phyloP scores from a whole-genome alignment of 2,888 invertebrate genomes.

The Timandra comae region DNA sequence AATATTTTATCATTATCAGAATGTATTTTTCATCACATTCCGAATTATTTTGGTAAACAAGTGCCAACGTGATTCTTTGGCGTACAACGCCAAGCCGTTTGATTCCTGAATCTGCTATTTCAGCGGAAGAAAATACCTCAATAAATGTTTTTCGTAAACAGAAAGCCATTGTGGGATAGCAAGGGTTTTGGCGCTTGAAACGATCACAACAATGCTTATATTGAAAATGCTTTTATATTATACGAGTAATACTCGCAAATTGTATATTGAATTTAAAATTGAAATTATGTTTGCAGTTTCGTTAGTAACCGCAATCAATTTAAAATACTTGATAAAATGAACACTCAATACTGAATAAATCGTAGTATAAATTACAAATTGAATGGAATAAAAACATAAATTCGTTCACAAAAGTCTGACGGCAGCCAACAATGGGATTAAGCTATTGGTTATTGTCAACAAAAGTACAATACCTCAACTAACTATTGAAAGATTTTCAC shows the following conservation, averaged over 20 bases:
- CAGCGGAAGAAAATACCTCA: conserved; percentile 11
- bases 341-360: no score
- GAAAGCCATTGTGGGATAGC: conserved; percentile 10
- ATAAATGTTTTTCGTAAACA: conserved; percentile 26
- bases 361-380: no score
- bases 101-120: conserved; percentile 8
- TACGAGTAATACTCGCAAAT: conserved; percentile 1
- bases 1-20: no score
- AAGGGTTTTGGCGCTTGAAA: conserved; percentile 13
- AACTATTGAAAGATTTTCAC: conserved; percentile 13
- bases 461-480: background rate
- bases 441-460: background rate
- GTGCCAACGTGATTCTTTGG: conserved; percentile 27
- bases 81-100: conserved; percentile 15
- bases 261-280: no score
- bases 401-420: no score
- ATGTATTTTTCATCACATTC: no score
- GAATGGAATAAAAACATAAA: no score
- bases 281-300: no score
- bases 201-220: conserved; percentile 6
- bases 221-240: no score
- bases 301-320: no score
- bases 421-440: no score
- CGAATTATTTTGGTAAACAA: conserved; percentile 11
- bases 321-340: no score